These are phyloP conservation scores for Porites lobata DNA, from an alignment of 92 coral and sea anemone genomes.

Conservation along the genomic window DNA sequence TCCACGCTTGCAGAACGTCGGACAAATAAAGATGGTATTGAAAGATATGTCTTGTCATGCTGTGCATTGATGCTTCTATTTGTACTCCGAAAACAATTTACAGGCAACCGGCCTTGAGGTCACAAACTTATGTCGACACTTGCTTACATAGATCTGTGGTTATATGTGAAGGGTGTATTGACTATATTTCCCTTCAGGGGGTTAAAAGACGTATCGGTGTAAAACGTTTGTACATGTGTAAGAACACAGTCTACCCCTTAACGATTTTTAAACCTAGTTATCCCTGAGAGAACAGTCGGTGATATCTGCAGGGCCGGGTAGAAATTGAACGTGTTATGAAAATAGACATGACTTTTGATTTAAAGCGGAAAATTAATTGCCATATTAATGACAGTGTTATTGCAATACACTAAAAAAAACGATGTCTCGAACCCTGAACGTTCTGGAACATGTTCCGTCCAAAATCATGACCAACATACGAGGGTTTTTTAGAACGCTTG, in stretches of 20 bases:
- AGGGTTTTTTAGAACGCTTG: neutral
- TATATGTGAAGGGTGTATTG: neutral
- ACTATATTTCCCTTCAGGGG: constrained; percentile 12
- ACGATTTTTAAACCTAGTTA: too few relatives aligned
- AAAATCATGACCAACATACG: neutral
- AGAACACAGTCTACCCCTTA: neutral
- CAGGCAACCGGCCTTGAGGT: constrained; percentile 16
- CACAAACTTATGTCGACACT: constrained; percentile 35
- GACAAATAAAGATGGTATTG: constrained; percentile 44
- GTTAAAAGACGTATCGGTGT: neutral
- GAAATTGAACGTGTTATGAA: neutral
- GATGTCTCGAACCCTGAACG: constrained; percentile 5
- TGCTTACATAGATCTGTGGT: constrained; percentile 6
- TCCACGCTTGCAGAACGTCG: constrained; percentile 28
- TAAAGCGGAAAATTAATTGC: neutral
- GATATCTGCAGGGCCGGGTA: constrained; percentile 16
- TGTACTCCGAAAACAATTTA: constrained; percentile 21
- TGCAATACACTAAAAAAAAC: neutral
- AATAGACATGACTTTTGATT: constrained; percentile 22
- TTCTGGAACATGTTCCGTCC: neutral
- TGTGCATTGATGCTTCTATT: constrained; percentile 8
- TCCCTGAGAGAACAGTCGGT: neutral
- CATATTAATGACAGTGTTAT: neutral
- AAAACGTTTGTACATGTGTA: neutral
- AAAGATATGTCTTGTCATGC: constrained; percentile 14